Conservation (phyloP, 1,140 invertebrate species). For the Thalassaphorura encarpata region DNA sequence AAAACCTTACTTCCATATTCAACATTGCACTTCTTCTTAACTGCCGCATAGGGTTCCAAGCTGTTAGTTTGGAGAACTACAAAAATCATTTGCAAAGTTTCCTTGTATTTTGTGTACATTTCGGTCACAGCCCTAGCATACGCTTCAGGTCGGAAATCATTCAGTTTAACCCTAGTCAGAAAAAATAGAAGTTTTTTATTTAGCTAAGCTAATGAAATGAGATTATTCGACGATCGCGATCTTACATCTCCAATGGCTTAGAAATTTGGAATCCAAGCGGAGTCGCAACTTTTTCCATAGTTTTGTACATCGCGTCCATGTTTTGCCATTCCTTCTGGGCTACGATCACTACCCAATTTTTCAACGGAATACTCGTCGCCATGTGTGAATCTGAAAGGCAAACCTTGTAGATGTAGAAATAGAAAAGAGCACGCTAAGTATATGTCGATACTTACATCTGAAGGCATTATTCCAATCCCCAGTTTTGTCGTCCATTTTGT, state of each 20-base stretch:
- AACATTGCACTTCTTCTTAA: conserved; percentile 74
- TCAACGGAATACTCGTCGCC: not conserved
- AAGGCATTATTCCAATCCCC: conserved; percentile 24
- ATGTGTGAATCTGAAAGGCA: too few relatives aligned
- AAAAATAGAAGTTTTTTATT: too few relatives aligned
- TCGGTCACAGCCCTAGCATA: too few relatives aligned
- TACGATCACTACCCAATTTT: not conserved
- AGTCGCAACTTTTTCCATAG: too few relatives aligned
- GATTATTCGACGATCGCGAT: not conserved
- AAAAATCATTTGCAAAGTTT: conserved; percentile 48
- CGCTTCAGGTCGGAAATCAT: too few relatives aligned
- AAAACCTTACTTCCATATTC: conserved; percentile 43
- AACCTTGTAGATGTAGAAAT: too few relatives aligned
- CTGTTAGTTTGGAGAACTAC: conserved; percentile 57
- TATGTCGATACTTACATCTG: conserved; percentile 10
- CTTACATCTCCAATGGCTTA: not conserved
- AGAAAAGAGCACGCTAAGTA: too few relatives aligned
- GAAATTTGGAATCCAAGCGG: too few relatives aligned
- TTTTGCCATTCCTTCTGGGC: not conserved
- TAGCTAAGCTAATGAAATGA: too few relatives aligned
- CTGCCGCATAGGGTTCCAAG: conserved; percentile 61
- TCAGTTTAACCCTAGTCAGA: too few relatives aligned
- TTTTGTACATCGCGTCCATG: not conserved
- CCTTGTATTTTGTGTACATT: too few relatives aligned
- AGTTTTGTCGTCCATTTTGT: not conserved